A percentile compares a stretch with the other conserved stretches of the same genome.
Evolutionary conservation across 1,140 invertebrate species (phyloP).

Genomic region (Drusus annulatus): DNA sequence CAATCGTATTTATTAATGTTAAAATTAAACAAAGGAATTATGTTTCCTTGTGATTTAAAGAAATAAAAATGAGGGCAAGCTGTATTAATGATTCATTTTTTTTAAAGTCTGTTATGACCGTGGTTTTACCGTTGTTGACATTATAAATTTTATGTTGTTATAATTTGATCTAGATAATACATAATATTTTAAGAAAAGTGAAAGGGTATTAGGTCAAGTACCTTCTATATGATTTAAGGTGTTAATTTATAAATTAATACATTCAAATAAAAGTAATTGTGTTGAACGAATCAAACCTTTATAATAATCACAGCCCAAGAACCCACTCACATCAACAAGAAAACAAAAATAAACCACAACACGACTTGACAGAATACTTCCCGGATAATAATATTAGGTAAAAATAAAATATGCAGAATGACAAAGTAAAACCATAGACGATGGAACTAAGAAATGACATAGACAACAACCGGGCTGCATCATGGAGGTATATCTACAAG

Average conservation of each 20-base stretch:
- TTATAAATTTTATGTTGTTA: too few relatives aligned
- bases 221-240: slow-evolving; percentile 6
- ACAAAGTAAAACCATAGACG: slow-evolving; percentile 5
- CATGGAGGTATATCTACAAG: too few relatives aligned
- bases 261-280: background rate
- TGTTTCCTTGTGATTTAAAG: too few relatives aligned
- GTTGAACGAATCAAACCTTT: too few relatives aligned
- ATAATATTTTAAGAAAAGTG: slow-evolving; percentile 19
- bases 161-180: background rate
- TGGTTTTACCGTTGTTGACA: too few relatives aligned
- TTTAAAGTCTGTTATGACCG: too few relatives aligned
- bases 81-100: too few relatives aligned
- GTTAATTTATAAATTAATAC: background rate
- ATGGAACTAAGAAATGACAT: background rate
- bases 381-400: background rate
- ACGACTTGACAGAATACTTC: slow-evolving; percentile 14
- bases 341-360: background rate
- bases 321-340: background rate
- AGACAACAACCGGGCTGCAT: too few relatives aligned
- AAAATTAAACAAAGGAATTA: too few relatives aligned
- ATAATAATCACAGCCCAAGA: background rate
- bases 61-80: too few relatives aligned
- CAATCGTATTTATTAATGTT: too few relatives aligned
- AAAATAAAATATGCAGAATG: background rate
- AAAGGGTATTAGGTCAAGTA: slow-evolving; percentile 31